Percentiles rank a stretch among this genome's conserved stretches.
Conservation (phyloP, 2,797 vertebrate genomes). For the Crocodylus rhombifer region DNA sequence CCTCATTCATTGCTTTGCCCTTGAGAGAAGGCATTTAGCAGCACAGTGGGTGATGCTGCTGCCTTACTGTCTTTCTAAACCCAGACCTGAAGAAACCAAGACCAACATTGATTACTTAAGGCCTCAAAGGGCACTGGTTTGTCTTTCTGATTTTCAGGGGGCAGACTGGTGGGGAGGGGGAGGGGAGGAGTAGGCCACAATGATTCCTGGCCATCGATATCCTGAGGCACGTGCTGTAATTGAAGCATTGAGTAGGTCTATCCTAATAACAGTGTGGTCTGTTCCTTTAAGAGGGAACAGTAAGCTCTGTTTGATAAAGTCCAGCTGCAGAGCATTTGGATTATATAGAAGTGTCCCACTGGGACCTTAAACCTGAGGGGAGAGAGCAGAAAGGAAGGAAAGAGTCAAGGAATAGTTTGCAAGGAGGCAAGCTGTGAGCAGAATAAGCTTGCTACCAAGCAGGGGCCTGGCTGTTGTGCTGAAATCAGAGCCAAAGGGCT, state of each 20-base stretch:
- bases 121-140: rapidly evolving
- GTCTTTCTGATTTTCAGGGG: background rate
- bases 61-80: background rate
- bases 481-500: too few species aligned
- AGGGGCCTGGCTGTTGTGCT: too few species aligned
- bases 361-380: too few species aligned
- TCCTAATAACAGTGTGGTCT: too few species aligned
- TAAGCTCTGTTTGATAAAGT: too few species aligned
- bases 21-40: background rate
- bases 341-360: too few species aligned
- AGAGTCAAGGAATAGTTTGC: too few species aligned
- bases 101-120: background rate
- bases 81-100: background rate
- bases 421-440: too few species aligned
- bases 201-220: background rate
- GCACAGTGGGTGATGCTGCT: background rate
- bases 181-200: background rate
- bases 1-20: background rate
- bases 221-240: rapidly evolving
- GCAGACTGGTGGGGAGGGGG: background rate
- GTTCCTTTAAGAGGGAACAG: too few species aligned
- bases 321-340: too few species aligned
- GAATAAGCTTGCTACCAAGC: too few species aligned
- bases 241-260: background rate
- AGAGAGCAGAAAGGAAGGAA: too few species aligned